Evolutionary conservation across 2,113 vertebrate genomes (phyloP).

Genomic region (Bubo blakistoni): DNA sequence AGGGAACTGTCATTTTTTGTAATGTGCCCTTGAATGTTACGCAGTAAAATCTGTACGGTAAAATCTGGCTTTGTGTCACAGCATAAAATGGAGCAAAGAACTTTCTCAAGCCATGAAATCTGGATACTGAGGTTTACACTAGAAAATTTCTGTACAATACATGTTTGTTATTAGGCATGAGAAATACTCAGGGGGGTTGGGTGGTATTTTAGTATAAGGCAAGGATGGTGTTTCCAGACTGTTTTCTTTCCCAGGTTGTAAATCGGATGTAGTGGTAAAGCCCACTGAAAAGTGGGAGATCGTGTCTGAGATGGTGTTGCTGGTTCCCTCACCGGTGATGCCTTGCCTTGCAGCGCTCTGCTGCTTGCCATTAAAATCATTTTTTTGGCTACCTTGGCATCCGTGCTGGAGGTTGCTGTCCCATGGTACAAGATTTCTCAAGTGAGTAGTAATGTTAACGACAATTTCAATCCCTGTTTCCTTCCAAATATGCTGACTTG

Average conservation of each 20-base stretch:
- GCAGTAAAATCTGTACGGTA: neutral
- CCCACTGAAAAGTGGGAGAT: neutral
- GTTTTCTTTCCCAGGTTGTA: neutral
- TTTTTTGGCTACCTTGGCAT: neutral
- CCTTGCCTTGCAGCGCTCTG: neutral
- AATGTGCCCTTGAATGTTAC: neutral
- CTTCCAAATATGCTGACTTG: neutral
- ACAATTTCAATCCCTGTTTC: neutral
- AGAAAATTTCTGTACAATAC: neutral
- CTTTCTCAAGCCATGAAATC: neutral
- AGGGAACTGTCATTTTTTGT: neutral
- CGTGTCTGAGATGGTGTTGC: accelerated
- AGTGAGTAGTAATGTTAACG: neutral
- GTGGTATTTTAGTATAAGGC: neutral
- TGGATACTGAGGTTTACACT: neutral
- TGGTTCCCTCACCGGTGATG: neutral
- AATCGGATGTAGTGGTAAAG: neutral
- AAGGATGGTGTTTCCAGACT: neutral
- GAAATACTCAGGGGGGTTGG: neutral
- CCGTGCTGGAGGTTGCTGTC: neutral
- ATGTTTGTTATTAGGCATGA: neutral
- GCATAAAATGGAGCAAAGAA: neutral
- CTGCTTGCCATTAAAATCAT: neutral
- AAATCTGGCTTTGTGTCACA: neutral
- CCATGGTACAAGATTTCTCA: neutral